Base-by-base conservation (phyloP, 2,888 invertebrate species). In the Boloria euphrosyne region DNA sequence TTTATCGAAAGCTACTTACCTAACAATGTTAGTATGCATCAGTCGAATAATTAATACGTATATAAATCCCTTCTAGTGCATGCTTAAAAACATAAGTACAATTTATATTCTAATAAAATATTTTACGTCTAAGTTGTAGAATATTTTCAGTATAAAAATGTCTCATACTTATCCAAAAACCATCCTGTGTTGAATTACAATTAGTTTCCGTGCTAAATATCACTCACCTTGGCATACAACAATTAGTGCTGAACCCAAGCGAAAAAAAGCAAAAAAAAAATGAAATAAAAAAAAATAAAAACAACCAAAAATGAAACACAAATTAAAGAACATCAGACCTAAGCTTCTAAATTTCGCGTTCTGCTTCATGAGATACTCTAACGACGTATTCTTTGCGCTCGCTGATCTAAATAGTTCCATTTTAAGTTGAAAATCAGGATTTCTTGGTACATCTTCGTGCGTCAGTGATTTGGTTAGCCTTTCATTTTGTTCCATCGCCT, bases 401-500 rank as follows among this genome's bases (percentile, higher is more conserved):
- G 92, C 91, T 55, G 91, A 91, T 67, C 92, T 86, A 78, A 92
- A 92, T 67, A 92, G 78, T 76, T 91, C 92, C 92, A 92, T 92
- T 85, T 92, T 92, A 70, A 90, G 80, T 75, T 86, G 85, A 74
- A 92, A 92, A 74, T 89, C 89, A 13, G 86, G 78, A 74, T 85
- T 86, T 64, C 89, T 85, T 54, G 90, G 90, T 54, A 89, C 84
- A 64, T 91, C 90, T 65, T 90, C 89, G 75, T 89, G 86, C 0
- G 89, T 90, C 62, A 90, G 74, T 4, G 91, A 91, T 66, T 90
- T 92, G 53, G 93, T 93, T 57, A 94, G 83, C 38, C 94, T 91
- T 66, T 94, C 94, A 76, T 94, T 90, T 71, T 90, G 88, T 64
- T 90, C 92, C 90, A 93, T 85, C 57, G 95, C 94, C 74, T 93